phyloP scores from a whole-genome alignment of 2,888 invertebrate genomes.

The Phortica okadai region DNA sequence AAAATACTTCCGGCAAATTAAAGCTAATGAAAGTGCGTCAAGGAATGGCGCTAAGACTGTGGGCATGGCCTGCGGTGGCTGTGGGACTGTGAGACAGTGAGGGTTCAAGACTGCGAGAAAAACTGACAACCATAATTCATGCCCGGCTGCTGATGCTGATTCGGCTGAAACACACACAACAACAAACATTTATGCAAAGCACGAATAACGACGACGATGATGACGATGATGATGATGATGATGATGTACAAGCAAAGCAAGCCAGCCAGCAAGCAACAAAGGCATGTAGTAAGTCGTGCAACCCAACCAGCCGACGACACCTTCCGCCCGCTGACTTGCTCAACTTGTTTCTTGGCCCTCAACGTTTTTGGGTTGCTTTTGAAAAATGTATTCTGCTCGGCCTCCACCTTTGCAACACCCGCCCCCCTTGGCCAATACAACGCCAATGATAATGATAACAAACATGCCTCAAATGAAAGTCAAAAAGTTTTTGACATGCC shows the following conservation, averaged over 20 bases:
- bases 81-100: background rate
- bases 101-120: conserved; percentile 55
- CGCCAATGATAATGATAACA: conserved; percentile 72
- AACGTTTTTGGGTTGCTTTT: conserved; percentile 30
- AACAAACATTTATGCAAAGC: conserved; percentile 50
- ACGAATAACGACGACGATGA: conserved; percentile 32
- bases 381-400: conserved; percentile 43
- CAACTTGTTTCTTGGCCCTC: background rate
- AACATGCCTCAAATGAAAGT: conserved; percentile 67
- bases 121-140: conserved; percentile 74
- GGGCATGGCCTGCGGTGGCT: background rate
- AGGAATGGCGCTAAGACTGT: background rate
- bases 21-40: conserved; percentile 70
- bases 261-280: background rate
- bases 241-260: conserved; percentile 16
- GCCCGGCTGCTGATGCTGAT: conserved; percentile 43
- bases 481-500: conserved; percentile 70
- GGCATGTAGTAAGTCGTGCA: background rate
- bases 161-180: conserved; percentile 21
- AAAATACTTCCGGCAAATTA: conserved; percentile 72
- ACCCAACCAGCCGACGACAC: conserved; percentile 25
- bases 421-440: conserved; percentile 35
- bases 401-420: conserved; percentile 24
- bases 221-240: background rate
- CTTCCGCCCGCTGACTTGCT: conserved; percentile 11